phyloP scores from a whole-genome alignment of 2,888 invertebrate species.

The Trichopoda pennipes region DNA sequence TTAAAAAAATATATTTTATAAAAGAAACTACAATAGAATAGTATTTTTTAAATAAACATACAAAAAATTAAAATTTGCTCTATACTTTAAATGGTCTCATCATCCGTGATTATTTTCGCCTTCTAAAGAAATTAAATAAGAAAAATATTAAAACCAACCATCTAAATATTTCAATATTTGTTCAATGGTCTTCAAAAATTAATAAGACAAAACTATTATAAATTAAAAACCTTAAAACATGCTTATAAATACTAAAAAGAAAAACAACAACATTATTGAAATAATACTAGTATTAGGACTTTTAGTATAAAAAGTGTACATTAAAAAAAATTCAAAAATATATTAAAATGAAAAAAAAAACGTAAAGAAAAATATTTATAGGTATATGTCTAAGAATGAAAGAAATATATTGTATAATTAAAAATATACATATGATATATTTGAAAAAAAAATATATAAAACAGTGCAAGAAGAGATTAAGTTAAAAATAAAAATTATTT shows the following conservation, averaged over 20 bases:
- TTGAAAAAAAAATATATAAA: constrained; percentile 29
- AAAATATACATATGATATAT: constrained; percentile 27
- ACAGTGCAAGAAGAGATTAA: constrained; percentile 60
- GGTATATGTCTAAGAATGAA: constrained; percentile 53
- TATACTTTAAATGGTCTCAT: constrained; percentile 79
- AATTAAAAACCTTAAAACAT: constrained; percentile 25
- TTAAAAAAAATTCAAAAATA: constrained; percentile 35
- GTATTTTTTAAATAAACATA: constrained; percentile 11
- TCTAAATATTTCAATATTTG: constrained; percentile 63
- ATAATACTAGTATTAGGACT: constrained; percentile 49
- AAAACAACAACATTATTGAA: constrained; percentile 23
- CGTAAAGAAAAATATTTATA: constrained; percentile 42
- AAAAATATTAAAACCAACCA: constrained; percentile 68
- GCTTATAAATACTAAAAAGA: constrained; percentile 49
- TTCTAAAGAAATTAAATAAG: constrained; percentile 63
- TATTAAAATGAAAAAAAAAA: constrained; percentile 23
- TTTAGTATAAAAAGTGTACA: constrained; percentile 62
- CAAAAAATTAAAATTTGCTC: constrained; percentile 73
- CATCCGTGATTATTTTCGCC: constrained; percentile 81
- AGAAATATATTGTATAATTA: constrained; percentile 54
- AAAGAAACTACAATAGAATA: constrained; percentile 24
- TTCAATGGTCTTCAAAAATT: constrained; percentile 36
- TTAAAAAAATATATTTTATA: constrained; percentile 25
- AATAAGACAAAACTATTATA: constrained; percentile 24
- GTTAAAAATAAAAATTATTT: constrained; percentile 48